phyloP scores from a whole-genome alignment of 2,888 invertebrate genomes.

The Hypselothyrea guttata region DNA sequence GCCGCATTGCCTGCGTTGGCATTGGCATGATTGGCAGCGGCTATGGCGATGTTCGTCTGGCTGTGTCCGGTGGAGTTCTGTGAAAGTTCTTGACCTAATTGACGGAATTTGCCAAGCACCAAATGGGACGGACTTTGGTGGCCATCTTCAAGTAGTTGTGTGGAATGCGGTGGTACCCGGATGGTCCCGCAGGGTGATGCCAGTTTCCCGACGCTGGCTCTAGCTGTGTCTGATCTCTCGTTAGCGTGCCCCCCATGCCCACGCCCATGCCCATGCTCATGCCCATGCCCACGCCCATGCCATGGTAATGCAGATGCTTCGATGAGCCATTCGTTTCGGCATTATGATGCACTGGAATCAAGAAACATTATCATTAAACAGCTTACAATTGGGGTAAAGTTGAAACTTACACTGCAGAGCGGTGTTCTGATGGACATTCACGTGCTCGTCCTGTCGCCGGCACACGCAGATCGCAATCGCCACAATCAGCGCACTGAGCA shows the following conservation, averaged over 20 bases:
- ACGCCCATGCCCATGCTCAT: constrained; percentile 53
- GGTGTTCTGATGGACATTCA: constrained; percentile 81
- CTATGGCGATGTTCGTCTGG: constrained; percentile 75
- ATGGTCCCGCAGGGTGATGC: constrained; percentile 95
- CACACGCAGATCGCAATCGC: constrained; percentile 90
- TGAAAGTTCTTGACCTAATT: constrained; percentile 83
- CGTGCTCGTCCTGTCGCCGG: constrained; percentile 83
- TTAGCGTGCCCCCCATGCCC: constrained; percentile 83
- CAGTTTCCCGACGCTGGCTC: constrained; percentile 93
- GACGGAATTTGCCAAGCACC: constrained; percentile 93
- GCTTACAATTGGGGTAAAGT: background rate
- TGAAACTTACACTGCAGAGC: constrained; percentile 82
- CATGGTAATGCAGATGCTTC: constrained; percentile 84
- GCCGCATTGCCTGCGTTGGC: constrained; percentile 76
- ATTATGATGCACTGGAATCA: constrained; percentile 80
- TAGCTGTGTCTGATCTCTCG: constrained; percentile 84
- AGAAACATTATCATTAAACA: background rate
- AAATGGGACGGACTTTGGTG: constrained; percentile 95
- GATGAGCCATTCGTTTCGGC: constrained; percentile 88
- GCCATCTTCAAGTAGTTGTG: constrained; percentile 85
- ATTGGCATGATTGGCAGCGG: constrained; percentile 75
- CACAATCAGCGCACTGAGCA: constrained; percentile 87
- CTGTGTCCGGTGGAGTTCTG: constrained; percentile 83
- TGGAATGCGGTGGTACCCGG: constrained; percentile 83
- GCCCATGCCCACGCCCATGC: constrained; percentile 54